These are phyloP conservation scores for Grallaria varia DNA, from an alignment of 2,113 vertebrate genomes.

Conservation along the genomic window DNA sequence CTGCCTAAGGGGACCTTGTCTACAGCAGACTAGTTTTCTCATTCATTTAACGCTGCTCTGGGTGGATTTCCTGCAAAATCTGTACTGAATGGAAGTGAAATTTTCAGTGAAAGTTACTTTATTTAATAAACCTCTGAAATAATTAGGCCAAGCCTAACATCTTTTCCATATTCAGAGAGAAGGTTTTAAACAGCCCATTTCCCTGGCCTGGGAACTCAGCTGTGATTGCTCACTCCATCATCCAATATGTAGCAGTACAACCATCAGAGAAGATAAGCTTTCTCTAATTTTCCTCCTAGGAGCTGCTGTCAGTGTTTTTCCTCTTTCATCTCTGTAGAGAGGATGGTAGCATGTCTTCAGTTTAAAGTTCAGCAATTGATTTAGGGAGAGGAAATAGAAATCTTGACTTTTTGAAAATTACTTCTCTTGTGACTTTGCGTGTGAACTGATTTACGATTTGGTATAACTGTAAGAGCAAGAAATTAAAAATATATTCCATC, in stretches of 20 bases:
- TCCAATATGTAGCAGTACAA: background rate
- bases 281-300: background rate
- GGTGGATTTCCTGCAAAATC: background rate
- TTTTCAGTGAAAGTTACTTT: background rate
- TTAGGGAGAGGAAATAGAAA: background rate
- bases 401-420: background rate
- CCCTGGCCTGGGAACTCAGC: background rate
- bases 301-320: background rate
- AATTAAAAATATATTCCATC: background rate
- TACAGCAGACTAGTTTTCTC: background rate
- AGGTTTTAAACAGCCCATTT: background rate
- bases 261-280: background rate
- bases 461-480: background rate
- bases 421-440: background rate
- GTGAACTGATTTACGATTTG: background rate
- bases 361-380: background rate
- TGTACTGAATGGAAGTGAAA: background rate
- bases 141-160: background rate
- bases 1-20: background rate
- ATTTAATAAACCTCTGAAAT: background rate
- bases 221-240: background rate
- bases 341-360: background rate
- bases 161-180: background rate
- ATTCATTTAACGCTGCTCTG: background rate
- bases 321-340: background rate